Percentiles rank a stretch among this genome's conserved stretches.
phyloP scores from a whole-genome alignment of 1,140 invertebrate species.

The Bathynomus jamesi region DNA sequence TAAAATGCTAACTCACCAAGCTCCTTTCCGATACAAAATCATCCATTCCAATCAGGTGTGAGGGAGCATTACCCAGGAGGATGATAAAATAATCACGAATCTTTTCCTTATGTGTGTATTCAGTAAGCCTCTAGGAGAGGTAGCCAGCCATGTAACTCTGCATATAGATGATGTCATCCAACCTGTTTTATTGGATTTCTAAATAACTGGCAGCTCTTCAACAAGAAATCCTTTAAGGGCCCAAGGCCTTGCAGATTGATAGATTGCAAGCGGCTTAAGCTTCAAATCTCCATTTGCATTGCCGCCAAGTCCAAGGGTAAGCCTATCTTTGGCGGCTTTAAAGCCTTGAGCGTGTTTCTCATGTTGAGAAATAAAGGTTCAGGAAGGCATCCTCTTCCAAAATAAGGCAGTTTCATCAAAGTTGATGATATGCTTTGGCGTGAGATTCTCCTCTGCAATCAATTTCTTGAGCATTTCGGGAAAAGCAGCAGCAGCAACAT shows the following conservation, averaged over 20 bases:
- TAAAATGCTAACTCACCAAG: too few species aligned
- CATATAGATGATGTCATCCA: too few species aligned
- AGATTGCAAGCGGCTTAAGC: constrained; percentile 45
- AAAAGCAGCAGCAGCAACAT: not conserved
- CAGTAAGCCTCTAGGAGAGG: too few species aligned
- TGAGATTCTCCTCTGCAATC: not conserved
- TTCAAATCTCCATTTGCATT: constrained; percentile 45
- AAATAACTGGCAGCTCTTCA: too few species aligned
- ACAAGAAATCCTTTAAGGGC: constrained; percentile 44
- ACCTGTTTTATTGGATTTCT: too few species aligned
- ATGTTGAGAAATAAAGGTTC: constrained; percentile 42
- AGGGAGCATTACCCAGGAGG: too few species aligned
- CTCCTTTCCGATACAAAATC: too few species aligned
- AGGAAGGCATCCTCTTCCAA: constrained; percentile 47
- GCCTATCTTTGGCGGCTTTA: constrained; percentile 45
- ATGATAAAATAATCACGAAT: too few species aligned
- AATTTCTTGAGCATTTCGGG: not conserved
- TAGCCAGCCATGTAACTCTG: too few species aligned
- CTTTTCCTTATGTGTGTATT: too few species aligned
- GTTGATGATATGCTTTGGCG: constrained; percentile 44
- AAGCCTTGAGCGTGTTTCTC: constrained; percentile 43
- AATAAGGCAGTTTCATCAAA: constrained; percentile 45
- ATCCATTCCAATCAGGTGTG: too few species aligned
- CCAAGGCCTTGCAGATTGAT: constrained; percentile 43
- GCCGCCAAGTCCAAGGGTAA: constrained; percentile 44